Base-by-base conservation (phyloP, 23 tunicate genomes). In the Aplidium turbinatum region DNA sequence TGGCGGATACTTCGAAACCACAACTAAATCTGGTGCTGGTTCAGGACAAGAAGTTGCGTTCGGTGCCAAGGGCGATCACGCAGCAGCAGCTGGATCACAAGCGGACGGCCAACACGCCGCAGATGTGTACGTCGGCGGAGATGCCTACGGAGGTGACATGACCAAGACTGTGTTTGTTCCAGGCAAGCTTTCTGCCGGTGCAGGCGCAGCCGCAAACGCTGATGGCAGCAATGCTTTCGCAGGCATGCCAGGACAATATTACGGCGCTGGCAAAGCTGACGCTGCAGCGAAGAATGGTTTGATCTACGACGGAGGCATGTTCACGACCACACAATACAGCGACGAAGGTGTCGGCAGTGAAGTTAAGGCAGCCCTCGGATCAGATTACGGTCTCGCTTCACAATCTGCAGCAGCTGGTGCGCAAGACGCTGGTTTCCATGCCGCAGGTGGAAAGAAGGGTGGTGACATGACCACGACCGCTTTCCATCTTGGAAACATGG, bases 141-240 rank as follows among this genome's bases (percentile, higher is more conserved):
- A 60, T 38, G 67, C 13, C 18, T 36, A 38, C 35, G 9, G n/a
- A 26, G 67, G 35, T 29, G 11, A 18, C 30, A 5, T 27, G n/a
- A 60, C 67, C 67, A 31, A 60, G 67, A 60, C 22, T 18, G 35
- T 60, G 19, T 60, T 11, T 38, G 67, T 60, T 60, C 67, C 67
- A 29, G 67, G 67, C 9, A 60, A 60, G 67, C 7, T 60, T 6
- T 5, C 36, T 36, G 67, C 67, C 35, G 67, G 35, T 4, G 34
- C 67, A 11, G 67, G 31, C 31, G 67, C 67, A 26, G 9, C 30
- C 35, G 67, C 67, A 5, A 36, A 60, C 19, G 7, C 22, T 27
- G 36, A n/a, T 29, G 67, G 67, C 30, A n/a, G 31, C 7, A 9
- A 29, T 38, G 67, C 38, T 16, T 36, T 36, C 35, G 30, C 30